Percentiles rank a stretch among this genome's conserved stretches.
Conservation (phyloP, 2,888 invertebrate genomes). For the Ypsolopha sequella region DNA sequence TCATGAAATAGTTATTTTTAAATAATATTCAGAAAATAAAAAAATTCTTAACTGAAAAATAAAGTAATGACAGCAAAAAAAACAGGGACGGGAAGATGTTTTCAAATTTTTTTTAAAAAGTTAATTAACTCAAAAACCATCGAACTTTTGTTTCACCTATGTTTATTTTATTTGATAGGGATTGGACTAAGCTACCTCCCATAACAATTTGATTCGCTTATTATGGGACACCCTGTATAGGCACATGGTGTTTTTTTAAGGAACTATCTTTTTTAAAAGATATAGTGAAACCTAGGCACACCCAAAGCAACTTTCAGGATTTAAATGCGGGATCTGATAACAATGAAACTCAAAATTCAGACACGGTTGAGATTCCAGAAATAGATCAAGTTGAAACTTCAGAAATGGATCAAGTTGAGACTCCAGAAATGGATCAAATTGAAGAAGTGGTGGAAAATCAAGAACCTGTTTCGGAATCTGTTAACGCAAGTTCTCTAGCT, state of each 20-base stretch:
- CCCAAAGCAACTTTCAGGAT: background rate
- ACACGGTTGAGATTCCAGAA: constrained; percentile 4
- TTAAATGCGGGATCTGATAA: background rate
- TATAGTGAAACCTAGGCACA: background rate
- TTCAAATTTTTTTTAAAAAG: no score
- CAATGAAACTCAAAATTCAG: background rate
- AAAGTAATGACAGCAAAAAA: no score
- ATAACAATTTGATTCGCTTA: no score
- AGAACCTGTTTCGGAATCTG: constrained; percentile 10
- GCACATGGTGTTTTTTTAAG: background rate
- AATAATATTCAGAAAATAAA: no score
- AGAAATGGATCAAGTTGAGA: constrained; percentile 9
- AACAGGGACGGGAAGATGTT: no score
- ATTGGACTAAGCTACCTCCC: no score
- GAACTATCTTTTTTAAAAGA: background rate
- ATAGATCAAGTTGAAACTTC: constrained; percentile 5
- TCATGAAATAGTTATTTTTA: no score
- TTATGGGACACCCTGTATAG: no score
- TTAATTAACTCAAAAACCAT: no score
- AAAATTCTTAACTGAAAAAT: no score
- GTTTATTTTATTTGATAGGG: no score
- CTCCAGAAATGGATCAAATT: constrained; percentile 6
- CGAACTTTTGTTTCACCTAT: no score
- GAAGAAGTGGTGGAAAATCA: constrained; percentile 9
- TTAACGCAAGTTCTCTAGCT: background rate